Base-by-base conservation (phyloP, 1,140 invertebrate genomes). In the Trichonephila clavata region DNA sequence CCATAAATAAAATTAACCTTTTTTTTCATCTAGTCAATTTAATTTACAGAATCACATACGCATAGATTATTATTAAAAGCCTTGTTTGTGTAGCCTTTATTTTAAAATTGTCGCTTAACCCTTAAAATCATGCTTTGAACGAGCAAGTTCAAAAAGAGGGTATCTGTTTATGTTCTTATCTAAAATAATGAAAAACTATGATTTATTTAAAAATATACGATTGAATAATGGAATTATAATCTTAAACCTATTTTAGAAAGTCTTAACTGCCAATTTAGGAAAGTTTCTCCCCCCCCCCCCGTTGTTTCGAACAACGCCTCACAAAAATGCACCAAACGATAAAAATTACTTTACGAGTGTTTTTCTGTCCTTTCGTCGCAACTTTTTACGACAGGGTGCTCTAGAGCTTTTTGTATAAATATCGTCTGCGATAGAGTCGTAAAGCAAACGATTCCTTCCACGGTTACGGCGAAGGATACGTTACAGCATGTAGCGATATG, bases 401-500 rank as follows among this genome's bases (percentile, higher is more conserved):
- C 27, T 77, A 14, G 68, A 77, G 39, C 16, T 77, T 16, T 77
- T 32, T 39, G 32, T 39, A 39, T 77, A 77, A 32, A 77, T 77
- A 32, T 77, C 68, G 68, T 77, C 68, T 77, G 68, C 27, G 27
- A 77, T 39, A 77, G 68, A 16, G 27, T 16, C 68, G 18, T 77
- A 77, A 77, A 77, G 6, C 16, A 77, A 32, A 77, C 32, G 5
- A 39, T 77, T 32, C 27, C 32, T 18, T 77, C 7, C 68, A 7
- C 27, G 27, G 27, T 77, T 77, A 77, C 16, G 68, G 68, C 4
- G 14, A 77, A 77, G 13, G 27, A 77, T 77, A 20, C 68, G 16
- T 77, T 77, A 77, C 68, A 77, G 13, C 68, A 27, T 39, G 68
- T 32, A 77, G 32, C 32, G 68, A 77, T 77, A 77, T 77, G 27